Conservation (phyloP, 2,888 invertebrate genomes). For the Nasonovia ribisnigri region DNA sequence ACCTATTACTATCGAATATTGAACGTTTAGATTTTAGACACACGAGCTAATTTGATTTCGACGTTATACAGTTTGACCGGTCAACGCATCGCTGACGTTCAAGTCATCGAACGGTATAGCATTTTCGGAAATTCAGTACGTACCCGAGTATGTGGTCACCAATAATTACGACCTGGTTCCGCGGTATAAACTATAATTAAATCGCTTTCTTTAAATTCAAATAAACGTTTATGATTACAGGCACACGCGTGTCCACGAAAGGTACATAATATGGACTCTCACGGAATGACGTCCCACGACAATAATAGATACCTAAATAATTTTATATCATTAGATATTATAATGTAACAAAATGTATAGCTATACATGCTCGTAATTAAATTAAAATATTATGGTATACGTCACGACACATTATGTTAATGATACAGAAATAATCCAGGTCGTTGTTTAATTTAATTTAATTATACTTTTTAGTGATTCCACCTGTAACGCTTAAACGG, state of each 20-base stretch:
- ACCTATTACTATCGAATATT: not conserved
- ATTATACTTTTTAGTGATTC: not conserved
- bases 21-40: not conserved
- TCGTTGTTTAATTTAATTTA: not conserved
- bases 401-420: conserved; percentile 4
- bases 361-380: not conserved
- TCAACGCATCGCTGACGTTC: not conserved
- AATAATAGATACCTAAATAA: not conserved
- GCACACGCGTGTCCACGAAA: not conserved
- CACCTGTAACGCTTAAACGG: not conserved
- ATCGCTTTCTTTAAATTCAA: not conserved
- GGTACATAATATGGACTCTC: not conserved
- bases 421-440: not conserved
- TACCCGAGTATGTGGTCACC: not conserved
- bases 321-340: not conserved
- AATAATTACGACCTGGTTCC: not conserved
- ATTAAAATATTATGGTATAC: not conserved
- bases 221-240: not conserved
- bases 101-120: not conserved
- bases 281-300: not conserved
- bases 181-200: not conserved
- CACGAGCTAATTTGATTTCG: not conserved
- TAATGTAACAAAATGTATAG: not conserved
- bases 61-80: not conserved
- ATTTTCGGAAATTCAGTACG: not conserved